Base-by-base conservation (phyloP, 2,113 vertebrate species). In the Phocoena phocoena region DNA sequence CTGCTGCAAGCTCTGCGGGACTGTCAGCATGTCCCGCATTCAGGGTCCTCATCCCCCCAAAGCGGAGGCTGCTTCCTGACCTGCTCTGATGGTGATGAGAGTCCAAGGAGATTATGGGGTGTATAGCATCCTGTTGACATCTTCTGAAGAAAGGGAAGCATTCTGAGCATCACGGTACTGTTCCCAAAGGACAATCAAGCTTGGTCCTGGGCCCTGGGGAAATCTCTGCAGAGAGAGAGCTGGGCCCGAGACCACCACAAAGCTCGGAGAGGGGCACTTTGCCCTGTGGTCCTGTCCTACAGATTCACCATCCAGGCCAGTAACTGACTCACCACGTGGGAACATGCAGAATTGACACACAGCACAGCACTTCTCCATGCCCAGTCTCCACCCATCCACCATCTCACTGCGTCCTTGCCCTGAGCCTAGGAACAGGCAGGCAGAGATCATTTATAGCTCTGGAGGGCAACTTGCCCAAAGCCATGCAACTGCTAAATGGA, bases 321-420 rank as follows among this genome's bases (percentile, higher is more conserved):
- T 47, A 38, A 38, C 71, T 80, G n/a, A 62, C 12, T 68, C 65
- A 47, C 41, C 67, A 20, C 4, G 0, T n/a, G 84, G 77, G 33
- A 74, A 20, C 1, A 28, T 20, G 31, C 26, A 4, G 47, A 79
- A 58, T 4, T 20, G 21, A 7, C 5, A 6, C 3, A 6, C 55
- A 50, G 23, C 36, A 58, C 4, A 71, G 44, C 6, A 11, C 28
- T 60, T 74, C 65, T 74, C 79, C 3, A 5, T 2, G 1, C 23
- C 3, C 0, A 0, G 11, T 20, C 41, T 76, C 25, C 25, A 2
- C 28, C 12, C 10, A 5, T 23, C 25, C 9, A 10, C 85, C 11
- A 0, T 44, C 38, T 76, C 65, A 50, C 15, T 15, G 36, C 14
- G 44, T 74, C n/a, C 44, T 73, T 2, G 0, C 3, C 70, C 3